Conservation (phyloP, 2,888 invertebrate genomes). For the Bellardia pandia region DNA sequence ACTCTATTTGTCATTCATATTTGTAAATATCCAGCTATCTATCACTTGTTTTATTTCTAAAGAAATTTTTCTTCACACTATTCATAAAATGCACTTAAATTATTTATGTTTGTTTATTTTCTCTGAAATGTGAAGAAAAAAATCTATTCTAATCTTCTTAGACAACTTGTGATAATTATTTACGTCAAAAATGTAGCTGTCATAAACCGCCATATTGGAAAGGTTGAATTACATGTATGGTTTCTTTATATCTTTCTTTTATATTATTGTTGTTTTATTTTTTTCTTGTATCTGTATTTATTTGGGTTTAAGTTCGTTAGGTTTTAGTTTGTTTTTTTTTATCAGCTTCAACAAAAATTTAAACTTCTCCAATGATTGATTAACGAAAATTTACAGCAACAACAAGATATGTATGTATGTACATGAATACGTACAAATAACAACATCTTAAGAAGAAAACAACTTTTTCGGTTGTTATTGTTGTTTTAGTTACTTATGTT, state of each 20-base stretch:
- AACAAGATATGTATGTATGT: not conserved
- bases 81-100: not conserved
- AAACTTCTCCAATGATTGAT: conserved; percentile 67
- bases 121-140: not conserved
- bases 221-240: conserved; percentile 16
- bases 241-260: not conserved
- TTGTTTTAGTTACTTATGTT: conserved; percentile 25
- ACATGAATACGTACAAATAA: not conserved
- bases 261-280: not conserved
- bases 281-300: not conserved
- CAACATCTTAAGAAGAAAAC: conserved; percentile 31
- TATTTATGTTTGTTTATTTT: conserved; percentile 4
- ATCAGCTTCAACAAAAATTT: conserved; percentile 39
- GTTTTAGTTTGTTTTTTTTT: conserved; percentile 23
- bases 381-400: conserved; percentile 42
- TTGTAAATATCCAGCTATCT: not conserved
- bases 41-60: not conserved
- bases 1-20: not conserved
- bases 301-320: not conserved
- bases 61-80: not conserved
- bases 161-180: conserved; percentile 18
- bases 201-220: conserved; percentile 34
- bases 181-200: conserved; percentile 29
- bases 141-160: not conserved
- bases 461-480: conserved; percentile 43